Conservation (phyloP, 2,888 invertebrate genomes). For the Stenodera caucasica region DNA sequence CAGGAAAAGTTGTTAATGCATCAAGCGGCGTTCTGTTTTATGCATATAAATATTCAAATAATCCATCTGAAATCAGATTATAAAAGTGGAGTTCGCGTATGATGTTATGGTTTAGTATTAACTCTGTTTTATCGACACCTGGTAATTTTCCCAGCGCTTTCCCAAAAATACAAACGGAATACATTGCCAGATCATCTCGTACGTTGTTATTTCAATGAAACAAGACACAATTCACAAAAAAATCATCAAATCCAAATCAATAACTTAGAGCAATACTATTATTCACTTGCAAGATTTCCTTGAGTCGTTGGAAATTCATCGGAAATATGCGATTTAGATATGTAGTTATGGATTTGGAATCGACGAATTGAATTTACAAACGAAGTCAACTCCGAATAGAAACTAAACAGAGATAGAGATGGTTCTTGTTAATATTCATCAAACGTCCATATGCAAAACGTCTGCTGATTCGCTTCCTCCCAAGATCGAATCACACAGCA, state of each 20-base stretch:
- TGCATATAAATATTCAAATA: conserved; percentile 57
- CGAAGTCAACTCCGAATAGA: conserved; percentile 32
- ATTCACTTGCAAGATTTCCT: neutral
- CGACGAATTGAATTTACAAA: conserved; percentile 36
- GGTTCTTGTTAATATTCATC: conserved; percentile 54
- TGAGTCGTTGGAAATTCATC: neutral
- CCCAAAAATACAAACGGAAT: conserved; percentile 8
- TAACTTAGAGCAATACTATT: no score
- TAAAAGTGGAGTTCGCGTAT: conserved; percentile 54
- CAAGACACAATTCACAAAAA: conserved; percentile 14
- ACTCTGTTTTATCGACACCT: conserved; percentile 44
- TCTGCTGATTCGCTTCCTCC: conserved; percentile 54
- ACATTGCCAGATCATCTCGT: neutral
- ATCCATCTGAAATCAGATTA: conserved; percentile 54
- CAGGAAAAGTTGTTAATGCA: conserved; percentile 53
- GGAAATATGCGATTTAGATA: conserved; percentile 28
- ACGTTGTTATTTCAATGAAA: conserved; percentile 31
- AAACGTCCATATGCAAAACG: conserved; percentile 55
- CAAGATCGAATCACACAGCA: conserved; percentile 46
- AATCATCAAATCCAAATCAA: neutral
- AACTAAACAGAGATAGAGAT: conserved; percentile 31
- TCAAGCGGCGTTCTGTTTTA: conserved; percentile 51
- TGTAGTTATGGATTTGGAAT: conserved; percentile 30
- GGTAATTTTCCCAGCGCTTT: conserved; percentile 42
- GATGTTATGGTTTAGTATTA: conserved; percentile 56